Percentiles rank a stretch among this genome's conserved stretches.
Conservation (phyloP, 2,113 vertebrate genomes). For the Mus pahari region DNA sequence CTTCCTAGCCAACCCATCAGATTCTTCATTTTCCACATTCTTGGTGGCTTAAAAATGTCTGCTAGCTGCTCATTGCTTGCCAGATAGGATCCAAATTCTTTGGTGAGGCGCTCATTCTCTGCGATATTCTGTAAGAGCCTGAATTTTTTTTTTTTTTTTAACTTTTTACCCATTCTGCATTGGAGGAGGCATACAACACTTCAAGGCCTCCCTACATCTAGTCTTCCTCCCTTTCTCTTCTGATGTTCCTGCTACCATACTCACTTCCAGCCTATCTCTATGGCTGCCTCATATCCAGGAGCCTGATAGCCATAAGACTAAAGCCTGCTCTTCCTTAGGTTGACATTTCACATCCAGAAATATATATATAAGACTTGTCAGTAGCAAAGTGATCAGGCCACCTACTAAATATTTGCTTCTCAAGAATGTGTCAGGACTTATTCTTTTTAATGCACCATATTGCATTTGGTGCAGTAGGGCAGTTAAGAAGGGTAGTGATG, state of each 20-base stretch:
- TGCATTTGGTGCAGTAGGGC: not conserved
- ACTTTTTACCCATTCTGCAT: not conserved
- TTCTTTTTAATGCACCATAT: not conserved
- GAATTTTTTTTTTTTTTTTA: not conserved
- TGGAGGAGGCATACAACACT: rapidly evolving
- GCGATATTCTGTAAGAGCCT: not conserved
- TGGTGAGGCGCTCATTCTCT: not conserved
- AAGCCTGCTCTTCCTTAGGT: not conserved
- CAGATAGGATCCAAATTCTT: not conserved
- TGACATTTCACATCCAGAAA: not conserved
- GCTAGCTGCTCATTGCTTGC: not conserved
- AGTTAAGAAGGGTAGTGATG: not conserved
- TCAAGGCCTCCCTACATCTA: not conserved
- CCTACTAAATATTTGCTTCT: slow-evolving; percentile 12
- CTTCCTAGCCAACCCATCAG: not conserved
- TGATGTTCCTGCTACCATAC: not conserved
- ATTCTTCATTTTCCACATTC: not conserved
- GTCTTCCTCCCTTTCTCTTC: not conserved
- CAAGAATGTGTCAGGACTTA: not conserved
- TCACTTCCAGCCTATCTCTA: not conserved
- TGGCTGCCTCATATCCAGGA: not conserved
- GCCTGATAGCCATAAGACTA: not conserved
- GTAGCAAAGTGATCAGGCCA: not conserved
- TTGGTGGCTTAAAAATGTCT: slow-evolving; percentile 23
- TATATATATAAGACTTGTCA: not conserved